Percentiles rank a stretch among this genome's conserved stretches.
Conservation (phyloP, 2,888 invertebrate species). For the Pemphredon lugubris region DNA sequence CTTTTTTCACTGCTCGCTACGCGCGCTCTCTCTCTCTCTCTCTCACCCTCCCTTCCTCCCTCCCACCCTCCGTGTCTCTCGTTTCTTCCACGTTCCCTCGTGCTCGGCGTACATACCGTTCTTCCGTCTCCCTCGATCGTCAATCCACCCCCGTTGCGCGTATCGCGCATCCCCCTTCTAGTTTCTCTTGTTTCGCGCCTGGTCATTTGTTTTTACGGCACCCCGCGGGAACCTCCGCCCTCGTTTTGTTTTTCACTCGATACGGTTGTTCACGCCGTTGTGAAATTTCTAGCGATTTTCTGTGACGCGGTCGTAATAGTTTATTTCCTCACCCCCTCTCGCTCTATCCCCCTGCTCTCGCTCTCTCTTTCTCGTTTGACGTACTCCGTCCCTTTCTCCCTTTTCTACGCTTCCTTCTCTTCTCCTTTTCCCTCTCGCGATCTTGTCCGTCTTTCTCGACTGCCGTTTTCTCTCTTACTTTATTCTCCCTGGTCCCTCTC, state of each 20-base stretch:
- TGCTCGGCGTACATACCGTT: not conserved
- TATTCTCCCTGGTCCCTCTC: not conserved
- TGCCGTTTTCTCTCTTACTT: constrained; percentile 3
- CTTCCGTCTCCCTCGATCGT: no score
- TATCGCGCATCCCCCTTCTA: no score
- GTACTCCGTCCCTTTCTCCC: not conserved
- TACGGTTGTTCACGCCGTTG: no score
- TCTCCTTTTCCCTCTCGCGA: not conserved
- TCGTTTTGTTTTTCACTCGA: no score
- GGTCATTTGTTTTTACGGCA: no score
- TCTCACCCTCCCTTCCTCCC: not conserved
- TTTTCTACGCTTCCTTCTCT: not conserved
- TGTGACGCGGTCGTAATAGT: no score
- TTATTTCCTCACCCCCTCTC: not conserved
- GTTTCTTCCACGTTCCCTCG: not conserved
- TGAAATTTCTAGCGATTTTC: no score
- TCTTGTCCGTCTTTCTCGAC: not conserved
- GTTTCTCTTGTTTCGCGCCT: no score
- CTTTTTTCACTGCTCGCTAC: no score
- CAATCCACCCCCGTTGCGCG: no score
- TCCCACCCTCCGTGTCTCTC: not conserved
- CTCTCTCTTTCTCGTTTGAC: not conserved
- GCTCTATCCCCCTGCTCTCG: not conserved
- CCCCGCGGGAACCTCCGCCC: no score
- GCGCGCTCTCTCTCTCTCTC: not conserved